These are phyloP conservation scores for Crossaster papposus DNA, from an alignment of 53 echinoderm and acorn worm genomes.

Conservation along the genomic window DNA sequence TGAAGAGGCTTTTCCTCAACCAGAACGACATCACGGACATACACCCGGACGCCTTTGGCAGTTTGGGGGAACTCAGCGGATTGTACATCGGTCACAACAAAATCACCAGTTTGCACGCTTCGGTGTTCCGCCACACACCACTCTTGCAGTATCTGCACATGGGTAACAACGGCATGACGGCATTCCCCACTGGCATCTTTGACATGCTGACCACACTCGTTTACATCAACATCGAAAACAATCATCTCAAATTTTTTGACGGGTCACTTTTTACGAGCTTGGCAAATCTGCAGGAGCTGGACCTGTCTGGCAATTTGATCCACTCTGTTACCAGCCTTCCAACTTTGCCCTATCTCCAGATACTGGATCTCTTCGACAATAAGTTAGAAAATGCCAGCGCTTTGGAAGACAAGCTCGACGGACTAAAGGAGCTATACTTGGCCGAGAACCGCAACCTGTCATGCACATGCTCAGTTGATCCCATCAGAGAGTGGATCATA, in stretches of 20 bases:
- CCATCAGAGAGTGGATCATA: constrained; percentile 16
- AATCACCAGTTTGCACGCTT: constrained; percentile 23
- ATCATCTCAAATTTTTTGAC: constrained; percentile 44
- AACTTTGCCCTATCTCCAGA: constrained; percentile 5
- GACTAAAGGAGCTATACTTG: constrained; percentile 43
- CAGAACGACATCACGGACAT: constrained; percentile 43
- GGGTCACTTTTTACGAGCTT: constrained; percentile 39
- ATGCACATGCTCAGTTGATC: constrained; percentile 48
- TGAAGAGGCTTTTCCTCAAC: constrained; percentile 61
- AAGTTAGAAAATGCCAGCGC: neutral
- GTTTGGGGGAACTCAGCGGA: constrained; percentile 37
- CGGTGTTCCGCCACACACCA: constrained; percentile 57
- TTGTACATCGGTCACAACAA: constrained; percentile 64
- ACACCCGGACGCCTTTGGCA: constrained; percentile 52
- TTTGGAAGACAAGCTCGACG: neutral
- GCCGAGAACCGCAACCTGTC: constrained; percentile 22
- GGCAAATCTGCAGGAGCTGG: constrained; percentile 29
- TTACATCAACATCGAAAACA: constrained; percentile 65
- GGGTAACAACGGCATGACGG: constrained; percentile 51
- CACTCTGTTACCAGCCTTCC: neutral
- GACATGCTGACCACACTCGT: constrained; percentile 36
- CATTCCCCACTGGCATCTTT: constrained; percentile 57
- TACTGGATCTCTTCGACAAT: constrained; percentile 45
- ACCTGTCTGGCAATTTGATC: constrained; percentile 63
- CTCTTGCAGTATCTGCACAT: constrained; percentile 58